A percentile compares a stretch with the other conserved stretches of the same genome.
phyloP scores from a whole-genome alignment of 2,113 vertebrate species.

The Malurus melanocephalus region DNA sequence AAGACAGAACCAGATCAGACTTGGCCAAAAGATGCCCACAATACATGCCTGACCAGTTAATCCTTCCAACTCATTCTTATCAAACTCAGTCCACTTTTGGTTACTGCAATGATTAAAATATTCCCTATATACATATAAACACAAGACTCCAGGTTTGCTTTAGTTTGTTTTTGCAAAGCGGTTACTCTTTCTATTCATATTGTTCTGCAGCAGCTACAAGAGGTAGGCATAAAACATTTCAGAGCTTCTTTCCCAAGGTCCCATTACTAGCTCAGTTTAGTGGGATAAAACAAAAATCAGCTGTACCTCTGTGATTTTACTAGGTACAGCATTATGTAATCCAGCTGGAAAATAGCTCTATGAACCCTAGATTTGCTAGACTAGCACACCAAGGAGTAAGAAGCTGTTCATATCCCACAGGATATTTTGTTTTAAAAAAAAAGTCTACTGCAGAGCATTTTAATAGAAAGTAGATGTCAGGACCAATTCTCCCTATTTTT shows the following conservation, averaged over 20 bases:
- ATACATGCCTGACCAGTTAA: constrained; percentile 52
- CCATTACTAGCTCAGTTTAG: background rate
- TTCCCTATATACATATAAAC: constrained; percentile 66
- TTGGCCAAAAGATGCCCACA: constrained; percentile 73
- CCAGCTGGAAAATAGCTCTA: background rate
- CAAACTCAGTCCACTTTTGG: constrained; percentile 74
- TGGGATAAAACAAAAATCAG: background rate
- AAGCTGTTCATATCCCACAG: constrained; percentile 66
- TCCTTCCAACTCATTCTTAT: background rate
- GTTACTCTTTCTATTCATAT: constrained; percentile 60
- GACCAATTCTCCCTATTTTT: constrained; percentile 65
- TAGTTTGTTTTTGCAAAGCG: constrained; percentile 61
- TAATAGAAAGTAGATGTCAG: constrained; percentile 54
- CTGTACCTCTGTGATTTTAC: background rate
- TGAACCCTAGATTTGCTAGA: background rate
- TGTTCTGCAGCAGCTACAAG: constrained; percentile 74
- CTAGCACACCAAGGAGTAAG: constrained; percentile 51
- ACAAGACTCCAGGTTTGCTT: constrained; percentile 59
- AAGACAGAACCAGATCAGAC: constrained; percentile 73
- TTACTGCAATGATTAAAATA: constrained; percentile 69
- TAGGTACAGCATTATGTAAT: background rate
- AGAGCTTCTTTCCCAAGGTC: constrained; percentile 68
- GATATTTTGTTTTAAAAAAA: background rate
- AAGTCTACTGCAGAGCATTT: constrained; percentile 71
- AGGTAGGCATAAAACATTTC: constrained; percentile 77